Evolutionary conservation across 1,140 invertebrate genomes (phyloP).

Genomic region (Orchesella cincta): DNA sequence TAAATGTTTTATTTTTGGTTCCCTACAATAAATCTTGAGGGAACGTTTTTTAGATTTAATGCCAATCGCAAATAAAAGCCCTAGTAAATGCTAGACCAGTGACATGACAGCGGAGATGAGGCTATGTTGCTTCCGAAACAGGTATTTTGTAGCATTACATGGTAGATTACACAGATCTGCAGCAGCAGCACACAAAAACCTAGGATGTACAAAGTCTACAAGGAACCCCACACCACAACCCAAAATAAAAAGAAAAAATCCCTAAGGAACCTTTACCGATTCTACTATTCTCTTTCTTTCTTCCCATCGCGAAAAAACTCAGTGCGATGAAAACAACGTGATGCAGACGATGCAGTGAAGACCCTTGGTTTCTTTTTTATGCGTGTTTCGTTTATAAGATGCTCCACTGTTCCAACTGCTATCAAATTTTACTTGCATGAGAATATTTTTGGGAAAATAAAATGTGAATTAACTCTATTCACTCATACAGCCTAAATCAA

Average conservation of each 20-base stretch:
- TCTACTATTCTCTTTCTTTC: background rate
- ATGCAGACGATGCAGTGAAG: background rate
- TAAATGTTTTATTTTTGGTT: too few relatives aligned
- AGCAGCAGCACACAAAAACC: background rate
- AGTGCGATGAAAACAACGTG: background rate
- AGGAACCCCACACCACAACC: background rate
- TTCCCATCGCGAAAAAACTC: background rate
- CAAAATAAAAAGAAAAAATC: background rate
- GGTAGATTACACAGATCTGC: background rate
- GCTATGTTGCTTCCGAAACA: too few relatives aligned
- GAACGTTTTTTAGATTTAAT: background rate
- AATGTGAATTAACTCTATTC: background rate
- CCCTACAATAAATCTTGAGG: background rate
- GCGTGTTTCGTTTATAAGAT: too few relatives aligned
- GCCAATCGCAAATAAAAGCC: background rate
- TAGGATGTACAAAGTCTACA: background rate
- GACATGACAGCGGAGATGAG: background rate
- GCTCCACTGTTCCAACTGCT: background rate
- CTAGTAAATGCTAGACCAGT: background rate
- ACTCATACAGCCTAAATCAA: too few relatives aligned
- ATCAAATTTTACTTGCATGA: background rate
- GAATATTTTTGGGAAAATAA: background rate
- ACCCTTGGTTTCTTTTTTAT: background rate
- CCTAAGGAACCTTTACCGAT: conserved; percentile 2
- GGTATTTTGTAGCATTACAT: background rate